These are phyloP conservation scores for Microctonus hyperodae DNA, from an alignment of 2,888 invertebrate genomes.

Conservation along the genomic window DNA sequence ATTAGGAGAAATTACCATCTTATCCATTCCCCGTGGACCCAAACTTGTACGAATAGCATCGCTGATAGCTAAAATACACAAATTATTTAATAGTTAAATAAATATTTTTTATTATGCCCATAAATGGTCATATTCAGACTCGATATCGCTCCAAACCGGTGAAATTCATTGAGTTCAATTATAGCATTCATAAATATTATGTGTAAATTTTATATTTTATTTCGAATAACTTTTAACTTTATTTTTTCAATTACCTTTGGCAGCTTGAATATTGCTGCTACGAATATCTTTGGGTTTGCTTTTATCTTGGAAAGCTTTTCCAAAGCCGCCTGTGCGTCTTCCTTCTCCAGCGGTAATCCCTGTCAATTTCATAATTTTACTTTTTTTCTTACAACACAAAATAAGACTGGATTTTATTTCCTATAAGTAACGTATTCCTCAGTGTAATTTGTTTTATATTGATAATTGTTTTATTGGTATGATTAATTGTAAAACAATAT, in stretches of 20 bases:
- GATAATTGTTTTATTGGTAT: not conserved
- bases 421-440: no score
- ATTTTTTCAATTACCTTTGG: slow-evolving; percentile 84
- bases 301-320: slow-evolving; percentile 84
- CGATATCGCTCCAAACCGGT: not conserved
- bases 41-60: slow-evolving; percentile 99
- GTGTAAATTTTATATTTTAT: not conserved
- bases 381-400: not conserved
- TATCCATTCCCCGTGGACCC: slow-evolving; percentile 99
- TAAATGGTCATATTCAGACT: slow-evolving; percentile 38
- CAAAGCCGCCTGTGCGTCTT: slow-evolving; percentile 56
- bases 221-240: not conserved
- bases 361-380: slow-evolving; percentile 59
- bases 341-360: slow-evolving; percentile 63
- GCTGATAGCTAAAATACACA: slow-evolving; percentile 81
- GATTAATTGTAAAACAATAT: not conserved
- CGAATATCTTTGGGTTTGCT: slow-evolving; percentile 95
- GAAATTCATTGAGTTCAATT: not conserved
- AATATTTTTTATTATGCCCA: slow-evolving; percentile 32
- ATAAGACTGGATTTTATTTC: no score
- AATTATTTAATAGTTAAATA: slow-evolving; percentile 1
- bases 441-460: not conserved
- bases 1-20: slow-evolving; percentile 78
- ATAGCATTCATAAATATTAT: not conserved
- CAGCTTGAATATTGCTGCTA: slow-evolving; percentile 95